These are phyloP conservation scores for Cirrhinus molitorella DNA, from an alignment of 2,797 vertebrate species.

Conservation along the genomic window DNA sequence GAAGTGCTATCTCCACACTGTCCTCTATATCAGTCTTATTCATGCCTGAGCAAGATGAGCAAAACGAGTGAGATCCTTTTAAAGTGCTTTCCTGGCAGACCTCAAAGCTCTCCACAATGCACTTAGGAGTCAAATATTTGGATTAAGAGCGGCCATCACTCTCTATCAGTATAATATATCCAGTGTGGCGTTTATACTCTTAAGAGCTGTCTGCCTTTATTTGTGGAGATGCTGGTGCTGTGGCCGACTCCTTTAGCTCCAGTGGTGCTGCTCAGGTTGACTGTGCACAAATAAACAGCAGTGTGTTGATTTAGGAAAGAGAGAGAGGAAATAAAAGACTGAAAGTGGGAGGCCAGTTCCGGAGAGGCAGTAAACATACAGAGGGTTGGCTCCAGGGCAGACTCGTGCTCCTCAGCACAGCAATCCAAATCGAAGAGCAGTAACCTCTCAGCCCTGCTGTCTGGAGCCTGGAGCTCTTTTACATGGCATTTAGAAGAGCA, in stretches of 20 bases:
- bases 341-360: constrained; percentile 49
- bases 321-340: constrained; percentile 44
- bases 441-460: constrained; percentile 44
- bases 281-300: constrained; percentile 58
- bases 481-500: constrained; percentile 45
- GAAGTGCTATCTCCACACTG: constrained; percentile 4
- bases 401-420: constrained; percentile 28
- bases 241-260: constrained; percentile 36
- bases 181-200: constrained; percentile 53
- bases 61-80: constrained; percentile 55
- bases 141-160: constrained; percentile 57
- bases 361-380: constrained; percentile 56
- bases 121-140: constrained; percentile 66
- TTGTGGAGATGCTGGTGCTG: constrained; percentile 43
- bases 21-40: constrained; percentile 40
- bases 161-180: constrained; percentile 59
- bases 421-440: constrained; percentile 19
- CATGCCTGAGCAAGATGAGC: constrained; percentile 38
- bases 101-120: constrained; percentile 52
- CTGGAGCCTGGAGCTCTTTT: constrained; percentile 40
- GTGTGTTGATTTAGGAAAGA: constrained; percentile 48
- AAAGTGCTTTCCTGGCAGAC: constrained; percentile 68
- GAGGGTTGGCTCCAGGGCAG: constrained; percentile 45
- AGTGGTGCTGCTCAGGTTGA: constrained; percentile 46
- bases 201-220: constrained; percentile 50